These are phyloP conservation scores for Synanthedon andrenaeformis DNA, from an alignment of 2,888 invertebrate species.

Conservation along the genomic window DNA sequence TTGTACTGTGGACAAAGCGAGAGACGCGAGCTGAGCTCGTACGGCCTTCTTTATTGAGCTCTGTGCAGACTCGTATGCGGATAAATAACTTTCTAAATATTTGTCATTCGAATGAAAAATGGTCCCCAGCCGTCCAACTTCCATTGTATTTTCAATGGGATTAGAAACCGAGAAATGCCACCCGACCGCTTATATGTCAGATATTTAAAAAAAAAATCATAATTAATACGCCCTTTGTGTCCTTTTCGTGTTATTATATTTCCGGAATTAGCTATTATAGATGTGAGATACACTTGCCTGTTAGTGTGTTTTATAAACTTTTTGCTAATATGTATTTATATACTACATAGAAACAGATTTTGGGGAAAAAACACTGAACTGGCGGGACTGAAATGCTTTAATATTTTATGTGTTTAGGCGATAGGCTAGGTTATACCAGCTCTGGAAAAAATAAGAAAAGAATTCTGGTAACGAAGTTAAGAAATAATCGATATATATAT, in stretches of 20 bases:
- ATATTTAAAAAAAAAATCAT: conserved; percentile 33
- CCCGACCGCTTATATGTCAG: conserved; percentile 41
- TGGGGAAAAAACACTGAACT: no score
- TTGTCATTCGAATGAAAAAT: conserved; percentile 67
- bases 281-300: conserved; percentile 2
- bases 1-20: conserved; percentile 40
- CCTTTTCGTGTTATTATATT: conserved; percentile 30
- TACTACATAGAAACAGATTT: no score
- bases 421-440: no score
- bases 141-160: conserved; percentile 58
- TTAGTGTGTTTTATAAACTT: conserved; percentile 7
- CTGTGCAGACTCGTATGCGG: conserved; percentile 44
- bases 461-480: no score
- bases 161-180: conserved; percentile 61
- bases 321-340: no score
- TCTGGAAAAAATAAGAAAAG: no score
- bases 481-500: no score
- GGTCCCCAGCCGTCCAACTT: conserved; percentile 40
- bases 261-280: conserved; percentile 23
- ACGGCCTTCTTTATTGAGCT: conserved; percentile 49
- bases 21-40: conserved; percentile 32
- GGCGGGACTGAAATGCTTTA: no score
- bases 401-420: no score
- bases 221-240: conserved; percentile 42
- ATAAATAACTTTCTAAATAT: conserved; percentile 69